Evolutionary conservation across 2,888 invertebrate genomes (phyloP).

Genomic region (Phania funesta): DNA sequence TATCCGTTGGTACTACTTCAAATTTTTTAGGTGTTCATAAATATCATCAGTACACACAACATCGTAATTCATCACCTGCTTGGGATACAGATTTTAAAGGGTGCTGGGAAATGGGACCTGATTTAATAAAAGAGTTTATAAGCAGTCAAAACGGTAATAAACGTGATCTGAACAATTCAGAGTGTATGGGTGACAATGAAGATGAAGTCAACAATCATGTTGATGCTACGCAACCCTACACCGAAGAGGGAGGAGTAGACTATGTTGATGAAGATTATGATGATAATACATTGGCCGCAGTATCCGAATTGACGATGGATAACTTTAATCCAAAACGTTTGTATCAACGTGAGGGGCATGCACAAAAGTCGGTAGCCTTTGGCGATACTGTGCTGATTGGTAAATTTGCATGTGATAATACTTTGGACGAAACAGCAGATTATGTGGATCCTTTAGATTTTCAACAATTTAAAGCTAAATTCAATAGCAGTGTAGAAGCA

Average conservation of each 20-base stretch:
- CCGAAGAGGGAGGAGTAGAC: constrained; percentile 38
- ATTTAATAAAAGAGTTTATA: constrained; percentile 77
- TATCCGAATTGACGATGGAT: constrained; percentile 67
- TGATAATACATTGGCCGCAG: constrained; percentile 69
- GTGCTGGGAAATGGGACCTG: constrained; percentile 78
- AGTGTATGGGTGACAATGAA: constrained; percentile 70
- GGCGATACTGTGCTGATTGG: constrained; percentile 6
- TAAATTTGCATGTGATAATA: constrained; percentile 65
- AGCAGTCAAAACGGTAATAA: constrained; percentile 73
- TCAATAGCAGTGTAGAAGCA: constrained; percentile 85
- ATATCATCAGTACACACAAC: constrained; percentile 55
- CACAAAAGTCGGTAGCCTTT: constrained; percentile 24
- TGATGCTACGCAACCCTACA: background rate
- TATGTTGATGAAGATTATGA: constrained; percentile 63
- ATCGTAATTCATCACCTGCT: constrained; percentile 71
- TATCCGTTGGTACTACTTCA: constrained; percentile 60
- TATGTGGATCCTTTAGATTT: constrained; percentile 73
- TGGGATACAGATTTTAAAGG: constrained; percentile 79
- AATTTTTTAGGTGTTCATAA: constrained; percentile 43
- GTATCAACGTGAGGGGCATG: constrained; percentile 64
- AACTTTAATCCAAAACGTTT: constrained; percentile 60
- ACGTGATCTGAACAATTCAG: constrained; percentile 74
- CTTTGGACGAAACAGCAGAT: constrained; percentile 66
- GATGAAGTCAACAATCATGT: constrained; percentile 14
- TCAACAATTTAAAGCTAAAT: constrained; percentile 81